Evolutionary conservation across 2,113 vertebrate genomes (phyloP).

Genomic region (Pteruthius melanotis): DNA sequence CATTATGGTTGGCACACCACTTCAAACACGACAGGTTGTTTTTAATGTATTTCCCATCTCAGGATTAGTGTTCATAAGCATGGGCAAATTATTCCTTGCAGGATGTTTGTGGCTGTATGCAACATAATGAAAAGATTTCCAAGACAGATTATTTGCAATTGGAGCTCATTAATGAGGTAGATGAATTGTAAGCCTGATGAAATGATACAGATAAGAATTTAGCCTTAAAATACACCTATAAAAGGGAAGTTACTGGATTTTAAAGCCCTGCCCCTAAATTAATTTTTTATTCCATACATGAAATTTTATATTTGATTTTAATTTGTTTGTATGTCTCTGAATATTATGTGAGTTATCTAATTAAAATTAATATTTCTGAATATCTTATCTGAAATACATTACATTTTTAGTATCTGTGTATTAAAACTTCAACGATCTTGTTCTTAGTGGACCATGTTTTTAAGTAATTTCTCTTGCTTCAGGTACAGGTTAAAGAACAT

Average conservation of each 20-base stretch:
- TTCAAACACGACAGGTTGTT: background rate
- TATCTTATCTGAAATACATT: background rate
- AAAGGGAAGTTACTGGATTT: background rate
- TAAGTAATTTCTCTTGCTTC: background rate
- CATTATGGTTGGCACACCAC: background rate
- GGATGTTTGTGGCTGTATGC: background rate
- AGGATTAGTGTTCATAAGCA: background rate
- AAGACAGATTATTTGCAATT: background rate
- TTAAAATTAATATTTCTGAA: background rate
- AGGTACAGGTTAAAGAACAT: background rate
- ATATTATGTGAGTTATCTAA: background rate
- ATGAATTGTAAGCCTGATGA: background rate
- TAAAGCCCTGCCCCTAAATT: background rate
- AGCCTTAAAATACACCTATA: background rate
- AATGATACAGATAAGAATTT: background rate
- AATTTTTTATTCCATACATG: background rate
- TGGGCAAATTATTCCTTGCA: background rate
- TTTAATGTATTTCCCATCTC: background rate
- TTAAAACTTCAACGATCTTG: background rate
- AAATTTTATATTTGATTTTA: background rate
- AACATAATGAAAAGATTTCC: background rate
- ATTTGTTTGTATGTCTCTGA: background rate
- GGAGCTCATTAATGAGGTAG: background rate
- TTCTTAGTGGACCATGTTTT: background rate
- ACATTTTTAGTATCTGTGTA: background rate